phyloP scores from a whole-genome alignment of 2,113 vertebrate species.

The Psilopsiagon aurifrons region DNA sequence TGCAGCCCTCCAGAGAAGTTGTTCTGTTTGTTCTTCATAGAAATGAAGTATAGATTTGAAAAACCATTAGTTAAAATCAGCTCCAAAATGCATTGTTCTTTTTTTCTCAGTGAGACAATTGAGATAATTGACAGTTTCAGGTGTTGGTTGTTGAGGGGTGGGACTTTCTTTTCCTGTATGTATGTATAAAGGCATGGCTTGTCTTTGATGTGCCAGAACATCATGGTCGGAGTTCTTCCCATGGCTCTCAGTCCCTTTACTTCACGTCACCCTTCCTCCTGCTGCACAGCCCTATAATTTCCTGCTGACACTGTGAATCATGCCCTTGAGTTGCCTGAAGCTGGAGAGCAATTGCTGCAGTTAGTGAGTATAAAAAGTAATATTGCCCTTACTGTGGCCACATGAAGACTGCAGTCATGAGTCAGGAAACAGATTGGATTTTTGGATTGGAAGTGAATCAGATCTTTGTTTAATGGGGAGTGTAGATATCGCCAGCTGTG shows the following conservation, averaged over 20 bases:
- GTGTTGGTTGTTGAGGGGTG: neutral
- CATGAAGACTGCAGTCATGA: rapidly evolving
- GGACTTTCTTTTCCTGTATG: slow-evolving; percentile 3
- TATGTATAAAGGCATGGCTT: neutral
- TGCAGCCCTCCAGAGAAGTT: neutral
- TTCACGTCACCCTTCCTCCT: neutral
- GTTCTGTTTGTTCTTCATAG: neutral
- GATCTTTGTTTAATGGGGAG: neutral
- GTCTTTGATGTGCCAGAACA: neutral
- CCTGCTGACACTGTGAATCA: neutral
- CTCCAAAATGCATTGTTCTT: neutral
- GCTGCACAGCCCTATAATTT: neutral
- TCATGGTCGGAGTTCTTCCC: neutral
- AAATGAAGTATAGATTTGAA: neutral
- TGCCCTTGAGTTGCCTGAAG: neutral
- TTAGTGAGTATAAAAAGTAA: neutral
- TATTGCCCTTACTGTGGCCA: rapidly evolving
- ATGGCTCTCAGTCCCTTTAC: neutral
- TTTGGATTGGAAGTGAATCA: neutral
- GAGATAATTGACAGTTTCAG: neutral
- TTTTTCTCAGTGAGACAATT: neutral
- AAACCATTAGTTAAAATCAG: neutral
- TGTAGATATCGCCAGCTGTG: neutral
- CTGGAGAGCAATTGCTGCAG: neutral
- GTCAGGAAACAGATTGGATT: neutral